Evolutionary conservation across 2,113 vertebrate genomes (phyloP), one percentile per base, ranked within the genome.

Genomic region (Phocoena sinus): DNA sequence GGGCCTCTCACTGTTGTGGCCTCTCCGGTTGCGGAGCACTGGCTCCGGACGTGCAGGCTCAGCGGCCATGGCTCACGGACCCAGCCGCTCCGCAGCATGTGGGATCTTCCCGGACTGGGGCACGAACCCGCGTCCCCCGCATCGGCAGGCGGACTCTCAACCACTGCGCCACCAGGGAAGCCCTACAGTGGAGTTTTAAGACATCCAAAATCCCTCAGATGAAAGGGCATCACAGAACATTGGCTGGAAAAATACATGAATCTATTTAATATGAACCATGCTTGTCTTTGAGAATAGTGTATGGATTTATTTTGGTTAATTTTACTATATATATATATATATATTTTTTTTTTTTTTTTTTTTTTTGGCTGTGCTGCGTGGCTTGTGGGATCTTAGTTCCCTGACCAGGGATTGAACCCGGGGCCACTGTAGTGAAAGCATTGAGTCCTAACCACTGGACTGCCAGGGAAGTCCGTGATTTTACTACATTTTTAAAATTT

Each of bases 191-290:
- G 73, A 89, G 47, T 93, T 67, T 89, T 81, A 79, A 90, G 28
- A 90, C 10, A 94, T 47, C n/a, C 41, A 79, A 38, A 33, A 87
- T 82, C 31, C 65, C 77, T 96, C 44, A 76, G 33, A 76, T 4
- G 50, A 94, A 96, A 93, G 84, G n/a, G n/a, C 50, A 28, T 94
- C 63, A 85, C 28, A 95, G 58, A 95, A 87, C 80, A 83, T 77
- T 87, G 63, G 20, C n/a, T 94, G 76, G 80, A 97, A 96, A 62
- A 84, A 93, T 70, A 94, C 44, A 79, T 65, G 20, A 56, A 86
- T 86, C 44, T 89, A 86, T 86, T 44, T 89, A 79, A 74, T n/a
- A 70, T 1, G 36, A 26, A 41, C 71, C 33, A 88, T 86, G 36
- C 31, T 70, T 77, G n/a, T 65, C 63, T 97, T 89, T 86, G n/a